Percentiles rank a stretch among this genome's conserved stretches.
Conservation (phyloP, 2,797 vertebrate genomes). For the Pipistrellus nathusii region DNA sequence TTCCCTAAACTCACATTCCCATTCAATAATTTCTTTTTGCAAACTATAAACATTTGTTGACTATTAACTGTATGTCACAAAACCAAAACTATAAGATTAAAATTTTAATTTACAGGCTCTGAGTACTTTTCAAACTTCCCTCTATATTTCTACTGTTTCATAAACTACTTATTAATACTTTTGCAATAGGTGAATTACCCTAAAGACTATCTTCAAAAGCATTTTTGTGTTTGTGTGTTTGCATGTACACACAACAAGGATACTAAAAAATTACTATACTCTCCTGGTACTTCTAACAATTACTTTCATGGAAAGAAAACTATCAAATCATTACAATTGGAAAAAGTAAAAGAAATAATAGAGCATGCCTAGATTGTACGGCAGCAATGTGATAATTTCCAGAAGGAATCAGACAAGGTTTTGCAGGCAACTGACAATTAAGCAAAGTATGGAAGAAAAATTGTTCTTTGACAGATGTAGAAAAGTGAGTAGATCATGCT, state of each 20-base stretch:
- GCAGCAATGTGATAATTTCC: not conserved
- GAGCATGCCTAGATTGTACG: not conserved
- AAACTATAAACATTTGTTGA: not conserved
- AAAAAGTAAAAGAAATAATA: not conserved
- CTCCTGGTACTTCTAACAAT: not conserved
- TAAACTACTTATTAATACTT: not conserved
- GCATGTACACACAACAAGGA: not conserved
- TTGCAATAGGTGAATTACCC: not conserved
- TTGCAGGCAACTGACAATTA: not conserved
- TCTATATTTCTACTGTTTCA: not conserved
- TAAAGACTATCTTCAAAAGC: not conserved
- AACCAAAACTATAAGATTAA: not conserved
- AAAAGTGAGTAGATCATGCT: not conserved
- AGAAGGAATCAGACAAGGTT: not conserved
- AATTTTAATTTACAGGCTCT: not conserved
- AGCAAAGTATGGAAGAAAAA: not conserved
- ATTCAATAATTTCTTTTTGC: not conserved
- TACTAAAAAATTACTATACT: not conserved
- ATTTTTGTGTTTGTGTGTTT: not conserved
- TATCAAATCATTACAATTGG: not conserved
- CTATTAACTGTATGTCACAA: not conserved
- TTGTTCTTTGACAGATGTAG: not conserved
- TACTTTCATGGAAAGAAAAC: not conserved
- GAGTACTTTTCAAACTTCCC: not conserved
- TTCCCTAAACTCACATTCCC: not conserved